Evolutionary conservation across 2,797 vertebrate species (phyloP).

Genomic region (Nyctalus aviator): DNA sequence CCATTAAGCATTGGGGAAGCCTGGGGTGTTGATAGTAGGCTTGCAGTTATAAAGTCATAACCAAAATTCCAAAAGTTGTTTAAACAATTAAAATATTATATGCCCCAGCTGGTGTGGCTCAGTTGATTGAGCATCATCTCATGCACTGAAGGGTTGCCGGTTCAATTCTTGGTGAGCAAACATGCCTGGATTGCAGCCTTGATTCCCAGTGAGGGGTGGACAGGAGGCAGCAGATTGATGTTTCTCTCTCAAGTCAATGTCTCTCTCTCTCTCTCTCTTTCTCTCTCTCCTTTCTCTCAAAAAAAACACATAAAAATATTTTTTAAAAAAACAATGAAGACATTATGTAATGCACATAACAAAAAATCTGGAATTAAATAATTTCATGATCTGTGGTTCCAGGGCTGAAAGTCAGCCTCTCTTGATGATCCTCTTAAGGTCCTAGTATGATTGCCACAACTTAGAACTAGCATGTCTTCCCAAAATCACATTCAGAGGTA

Average conservation of each 20-base stretch:
- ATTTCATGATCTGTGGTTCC: neutral
- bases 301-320: neutral
- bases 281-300: neutral
- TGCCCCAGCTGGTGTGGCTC: neutral
- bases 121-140: neutral
- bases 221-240: neutral
- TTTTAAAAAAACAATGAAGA: neutral
- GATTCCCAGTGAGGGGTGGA: neutral
- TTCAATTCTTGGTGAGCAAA: neutral
- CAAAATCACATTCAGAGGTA: constrained; percentile 38
- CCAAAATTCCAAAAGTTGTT: neutral
- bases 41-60: neutral
- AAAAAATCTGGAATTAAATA: constrained; percentile 25
- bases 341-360: neutral
- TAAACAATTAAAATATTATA: neutral
- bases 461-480: neutral
- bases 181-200: neutral
- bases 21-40: neutral
- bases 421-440: neutral
- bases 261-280: neutral
- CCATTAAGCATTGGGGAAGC: neutral
- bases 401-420: neutral
- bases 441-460: neutral
- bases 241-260: neutral
- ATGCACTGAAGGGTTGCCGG: neutral